phyloP scores from a whole-genome alignment of 2,113 vertebrate species.

The Pseudorasbora parva region DNA sequence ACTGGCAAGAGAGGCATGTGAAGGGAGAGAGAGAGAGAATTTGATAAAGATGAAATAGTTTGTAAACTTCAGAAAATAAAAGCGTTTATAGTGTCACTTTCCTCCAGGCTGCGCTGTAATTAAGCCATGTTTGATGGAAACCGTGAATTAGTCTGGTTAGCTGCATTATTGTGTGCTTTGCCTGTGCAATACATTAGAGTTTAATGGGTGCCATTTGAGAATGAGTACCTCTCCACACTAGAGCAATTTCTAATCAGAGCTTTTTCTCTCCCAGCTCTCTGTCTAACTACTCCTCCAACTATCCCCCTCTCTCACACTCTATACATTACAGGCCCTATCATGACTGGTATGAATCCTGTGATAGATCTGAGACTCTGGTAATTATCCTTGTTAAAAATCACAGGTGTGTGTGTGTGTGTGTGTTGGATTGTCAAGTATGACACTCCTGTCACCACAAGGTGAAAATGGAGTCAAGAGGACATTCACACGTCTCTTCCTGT shows the following conservation, averaged over 20 bases:
- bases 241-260: conserved; percentile 58
- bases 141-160: conserved; percentile 61
- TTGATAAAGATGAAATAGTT: conserved; percentile 2
- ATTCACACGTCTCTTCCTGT: conserved; percentile 9
- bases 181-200: conserved; percentile 63
- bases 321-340: background rate
- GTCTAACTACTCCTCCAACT: background rate
- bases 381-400: conserved; percentile 21
- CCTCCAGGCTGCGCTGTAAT: conserved; percentile 62
- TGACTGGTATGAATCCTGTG: background rate
- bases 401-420: background rate
- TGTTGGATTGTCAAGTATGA: background rate
- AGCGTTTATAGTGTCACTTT: conserved; percentile 35
- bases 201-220: conserved; percentile 61
- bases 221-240: conserved; percentile 33
- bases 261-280: conserved; percentile 46
- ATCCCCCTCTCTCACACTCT: background rate
- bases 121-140: conserved; percentile 64
- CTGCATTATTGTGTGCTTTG: conserved; percentile 49
- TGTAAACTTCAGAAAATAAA: conserved; percentile 19
- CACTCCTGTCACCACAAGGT: background rate
- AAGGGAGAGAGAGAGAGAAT: background rate
- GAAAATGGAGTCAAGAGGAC: conserved; percentile 20
- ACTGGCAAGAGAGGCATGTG: background rate
- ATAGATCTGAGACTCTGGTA: background rate